Percentiles rank a stretch among this genome's conserved stretches.
Evolutionary conservation across 1,140 invertebrate species (phyloP).

Genomic region (Brachionus asplanchnoidis): DNA sequence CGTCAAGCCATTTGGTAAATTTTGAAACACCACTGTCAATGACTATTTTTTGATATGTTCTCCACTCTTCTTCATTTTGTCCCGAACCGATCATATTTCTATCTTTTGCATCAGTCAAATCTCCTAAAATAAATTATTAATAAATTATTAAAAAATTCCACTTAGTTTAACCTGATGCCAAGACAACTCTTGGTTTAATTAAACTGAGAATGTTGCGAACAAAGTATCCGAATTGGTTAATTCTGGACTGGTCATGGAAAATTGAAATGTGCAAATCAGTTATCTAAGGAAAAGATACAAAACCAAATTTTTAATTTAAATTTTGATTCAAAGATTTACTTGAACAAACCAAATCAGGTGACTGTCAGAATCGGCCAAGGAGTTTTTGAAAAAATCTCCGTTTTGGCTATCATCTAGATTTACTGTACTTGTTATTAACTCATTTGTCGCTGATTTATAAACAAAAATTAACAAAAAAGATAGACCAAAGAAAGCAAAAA

Average conservation of each 20-base stretch:
- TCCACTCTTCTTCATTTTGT: constrained; percentile 79
- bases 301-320: not conserved
- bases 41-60: constrained; percentile 69
- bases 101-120: constrained; percentile 82
- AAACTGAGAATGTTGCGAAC: constrained; percentile 68
- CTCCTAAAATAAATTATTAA: constrained; percentile 57
- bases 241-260: constrained; percentile 70
- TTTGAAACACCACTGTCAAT: constrained; percentile 62
- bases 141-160: not conserved
- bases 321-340: constrained; percentile 58
- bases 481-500: not conserved
- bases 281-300: constrained; percentile 60
- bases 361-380: constrained; percentile 55
- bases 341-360: constrained; percentile 73
- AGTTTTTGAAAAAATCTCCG: not conserved
- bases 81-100: constrained; percentile 71
- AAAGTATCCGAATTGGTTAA: constrained; percentile 73
- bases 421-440: not conserved
- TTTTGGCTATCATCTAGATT: not conserved
- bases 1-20: constrained; percentile 78
- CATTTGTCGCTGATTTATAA: not conserved
- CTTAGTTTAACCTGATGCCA: constrained; percentile 61
- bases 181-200: constrained; percentile 73
- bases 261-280: constrained; percentile 83
- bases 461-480: not conserved